Conservation (phyloP, 2,113 vertebrate species). For the Macroglossus sobrinus region DNA sequence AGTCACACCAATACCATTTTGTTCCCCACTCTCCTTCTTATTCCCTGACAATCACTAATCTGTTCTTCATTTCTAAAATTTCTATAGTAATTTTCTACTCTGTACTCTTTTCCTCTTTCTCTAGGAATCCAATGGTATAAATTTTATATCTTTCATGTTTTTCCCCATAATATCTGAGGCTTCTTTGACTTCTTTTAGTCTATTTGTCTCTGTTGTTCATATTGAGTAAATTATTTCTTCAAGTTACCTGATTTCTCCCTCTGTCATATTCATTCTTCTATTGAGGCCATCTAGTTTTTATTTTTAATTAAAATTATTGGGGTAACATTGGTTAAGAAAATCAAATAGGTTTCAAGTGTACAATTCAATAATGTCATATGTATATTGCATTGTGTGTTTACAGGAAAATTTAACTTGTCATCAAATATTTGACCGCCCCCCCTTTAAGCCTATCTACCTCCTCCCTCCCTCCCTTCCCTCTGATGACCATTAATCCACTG, state of each 20-base stretch:
- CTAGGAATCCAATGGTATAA: neutral
- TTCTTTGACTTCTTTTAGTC: neutral
- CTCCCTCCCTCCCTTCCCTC: no score
- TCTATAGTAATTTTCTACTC: neutral
- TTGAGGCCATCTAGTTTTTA: neutral
- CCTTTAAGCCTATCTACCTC: no score
- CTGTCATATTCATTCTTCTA: neutral
- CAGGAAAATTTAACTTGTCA: no score
- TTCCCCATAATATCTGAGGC: neutral
- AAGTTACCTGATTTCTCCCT: neutral
- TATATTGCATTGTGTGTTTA: no score
- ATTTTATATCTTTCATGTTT: neutral
- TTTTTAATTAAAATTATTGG: no score
- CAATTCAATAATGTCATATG: no score
- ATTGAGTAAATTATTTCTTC: neutral
- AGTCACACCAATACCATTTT: neutral
- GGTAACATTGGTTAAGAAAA: no score
- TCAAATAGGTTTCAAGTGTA: no score
- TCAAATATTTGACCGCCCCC: no score
- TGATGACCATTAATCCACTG: no score
- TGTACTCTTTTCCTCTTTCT: neutral
- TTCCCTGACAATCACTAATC: neutral
- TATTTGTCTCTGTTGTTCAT: neutral
- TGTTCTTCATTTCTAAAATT: neutral
- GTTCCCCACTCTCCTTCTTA: neutral